Base-by-base conservation (phyloP, 2,797 vertebrate species). In the Holocentrus rufus region DNA sequence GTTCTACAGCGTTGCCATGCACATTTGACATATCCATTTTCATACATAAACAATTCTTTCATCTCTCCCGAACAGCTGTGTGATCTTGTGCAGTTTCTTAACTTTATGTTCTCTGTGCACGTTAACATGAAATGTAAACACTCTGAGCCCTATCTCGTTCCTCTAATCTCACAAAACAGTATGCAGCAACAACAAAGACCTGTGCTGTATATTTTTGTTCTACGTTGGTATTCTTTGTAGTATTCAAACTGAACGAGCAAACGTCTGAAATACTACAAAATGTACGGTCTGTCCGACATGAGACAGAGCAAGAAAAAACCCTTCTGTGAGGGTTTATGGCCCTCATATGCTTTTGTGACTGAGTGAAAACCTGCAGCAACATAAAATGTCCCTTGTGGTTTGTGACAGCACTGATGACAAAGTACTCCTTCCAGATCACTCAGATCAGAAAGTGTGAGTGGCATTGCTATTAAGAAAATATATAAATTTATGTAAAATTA, bases 151-250 rank as follows among this genome's bases (percentile, higher is more conserved):
- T 68, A 71, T 65, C 25, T 59, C 30, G 17, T 59, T 62, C 46
- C 72, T 85, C 85, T 87, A 81, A 87, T 90, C 74, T 83, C 34
- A n/a, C 18, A 58, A 27, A 82, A 76, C 44, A 49, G 68, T 27
- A 13, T 44, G 72, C 55, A 13, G 9, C 0, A 0, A 56, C 72
- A 83, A 65, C 78, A 85, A 79, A 83, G 68, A 65, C 14, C 67
- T 27, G 10, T 44, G 70, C 55, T 71, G 69, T 68, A 63, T 65
- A 66, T 81, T 71, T 74, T 79, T 55, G 44, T 1, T 11, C 42
- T 44, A 20, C 10, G 7, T 44, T 44, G 14, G 17, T 46, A 8
- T 25, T 23, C 7, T 61, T 17, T 61, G 70, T 36, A 31, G 39
- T 30, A 53, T 64, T 57, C 72, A 82, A 77, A 39, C 39, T 42